These are phyloP conservation scores for Xanthorhoe designata DNA, from an alignment of 2,888 invertebrate genomes.

Conservation along the genomic window DNA sequence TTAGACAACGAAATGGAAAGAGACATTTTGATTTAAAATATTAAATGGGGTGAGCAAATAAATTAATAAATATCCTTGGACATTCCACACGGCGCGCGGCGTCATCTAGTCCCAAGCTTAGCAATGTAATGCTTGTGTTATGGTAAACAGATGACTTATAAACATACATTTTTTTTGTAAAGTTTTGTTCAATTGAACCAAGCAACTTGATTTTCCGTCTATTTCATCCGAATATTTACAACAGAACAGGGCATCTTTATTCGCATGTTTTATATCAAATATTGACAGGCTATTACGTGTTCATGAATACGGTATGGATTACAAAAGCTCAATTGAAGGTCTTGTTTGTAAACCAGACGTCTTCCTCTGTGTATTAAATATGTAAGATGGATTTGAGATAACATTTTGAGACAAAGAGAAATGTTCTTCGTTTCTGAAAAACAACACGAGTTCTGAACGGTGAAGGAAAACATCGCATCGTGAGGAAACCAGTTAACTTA, in stretches of 20 bases:
- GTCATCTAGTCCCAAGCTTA: too few relatives aligned
- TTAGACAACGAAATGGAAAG: too few relatives aligned
- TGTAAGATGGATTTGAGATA: not conserved
- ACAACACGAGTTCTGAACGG: not conserved
- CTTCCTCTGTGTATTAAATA: not conserved
- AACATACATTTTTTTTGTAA: too few relatives aligned
- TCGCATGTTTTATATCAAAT: slow-evolving; percentile 12
- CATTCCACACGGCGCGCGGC: too few relatives aligned
- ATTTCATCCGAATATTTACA: not conserved
- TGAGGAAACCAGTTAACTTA: too few relatives aligned
- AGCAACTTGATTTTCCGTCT: not conserved
- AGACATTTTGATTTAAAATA: too few relatives aligned
- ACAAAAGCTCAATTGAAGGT: slow-evolving; percentile 3
- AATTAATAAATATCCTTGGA: too few relatives aligned
- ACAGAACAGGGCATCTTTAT: not conserved
- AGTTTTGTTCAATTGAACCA: too few relatives aligned
- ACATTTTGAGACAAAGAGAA: not conserved
- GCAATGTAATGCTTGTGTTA: too few relatives aligned
- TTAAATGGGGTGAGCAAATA: too few relatives aligned
- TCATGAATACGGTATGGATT: slow-evolving; percentile 11
- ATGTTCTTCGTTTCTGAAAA: not conserved
- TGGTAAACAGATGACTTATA: too few relatives aligned
- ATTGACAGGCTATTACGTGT: slow-evolving; percentile 16
- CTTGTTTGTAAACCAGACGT: not conserved
- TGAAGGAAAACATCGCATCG: too few relatives aligned